These are phyloP conservation scores for Congeria kusceri DNA, from an alignment of 2,888 invertebrate genomes.

Conservation along the genomic window DNA sequence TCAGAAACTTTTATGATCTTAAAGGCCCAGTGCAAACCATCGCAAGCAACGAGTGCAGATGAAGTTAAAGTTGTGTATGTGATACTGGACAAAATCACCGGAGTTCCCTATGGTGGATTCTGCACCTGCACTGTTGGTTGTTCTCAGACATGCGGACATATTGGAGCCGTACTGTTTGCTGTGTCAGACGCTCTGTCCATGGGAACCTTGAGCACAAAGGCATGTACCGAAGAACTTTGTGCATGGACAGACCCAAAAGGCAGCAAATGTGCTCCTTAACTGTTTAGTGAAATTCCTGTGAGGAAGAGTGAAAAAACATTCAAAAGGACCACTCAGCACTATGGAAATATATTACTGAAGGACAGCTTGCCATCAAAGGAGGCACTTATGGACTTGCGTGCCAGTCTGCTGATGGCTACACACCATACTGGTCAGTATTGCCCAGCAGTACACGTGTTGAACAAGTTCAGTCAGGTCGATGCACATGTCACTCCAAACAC, in stretches of 20 bases:
- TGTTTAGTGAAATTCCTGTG: constrained; percentile 18
- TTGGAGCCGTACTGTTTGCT: constrained; percentile 34
- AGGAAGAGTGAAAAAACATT: constrained; percentile 2
- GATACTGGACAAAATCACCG: constrained; percentile 2
- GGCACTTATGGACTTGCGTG: constrained; percentile 18
- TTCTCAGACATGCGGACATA: constrained; percentile 33
- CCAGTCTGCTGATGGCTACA: constrained; percentile 15
- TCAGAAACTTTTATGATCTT: constrained; percentile 31
- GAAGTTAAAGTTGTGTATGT: constrained; percentile 35
- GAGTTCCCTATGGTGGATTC: constrained; percentile 47
- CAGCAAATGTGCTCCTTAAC: constrained; percentile 3
- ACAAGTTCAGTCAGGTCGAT: background rate
- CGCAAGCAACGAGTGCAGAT: constrained; percentile 35
- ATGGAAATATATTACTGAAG: constrained; percentile 17
- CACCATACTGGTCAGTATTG: constrained; percentile 28
- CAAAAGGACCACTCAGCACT: constrained; percentile 22
- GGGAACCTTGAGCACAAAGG: constrained; percentile 15
- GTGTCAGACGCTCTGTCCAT: constrained; percentile 25
- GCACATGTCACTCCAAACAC: too few species aligned
- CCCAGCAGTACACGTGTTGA: constrained; percentile 23
- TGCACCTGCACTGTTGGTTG: constrained; percentile 45
- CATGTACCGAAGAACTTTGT: constrained; percentile 25
- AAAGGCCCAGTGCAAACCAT: constrained; percentile 33
- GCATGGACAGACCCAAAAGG: constrained; percentile 38
- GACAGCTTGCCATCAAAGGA: constrained; percentile 16